A percentile compares a stretch with the other conserved stretches of the same genome.
Conservation (phyloP, 2,113 vertebrate genomes). For the Amphiprion ocellaris region DNA sequence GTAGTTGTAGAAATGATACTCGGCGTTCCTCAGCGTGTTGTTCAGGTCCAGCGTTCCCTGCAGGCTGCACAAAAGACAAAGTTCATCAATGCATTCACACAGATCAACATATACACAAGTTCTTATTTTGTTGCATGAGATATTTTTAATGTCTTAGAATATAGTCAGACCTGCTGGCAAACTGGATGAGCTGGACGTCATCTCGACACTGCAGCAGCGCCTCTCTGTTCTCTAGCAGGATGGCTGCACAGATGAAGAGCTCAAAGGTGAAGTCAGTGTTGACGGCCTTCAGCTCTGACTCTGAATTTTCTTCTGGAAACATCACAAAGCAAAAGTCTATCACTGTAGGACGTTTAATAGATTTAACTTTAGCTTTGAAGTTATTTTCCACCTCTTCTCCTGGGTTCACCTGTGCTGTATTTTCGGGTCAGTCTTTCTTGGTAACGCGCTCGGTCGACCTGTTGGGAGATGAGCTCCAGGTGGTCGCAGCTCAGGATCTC, state of each 20-base stretch:
- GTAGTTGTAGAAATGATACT: constrained; percentile 85
- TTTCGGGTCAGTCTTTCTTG: constrained; percentile 79
- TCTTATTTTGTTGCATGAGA: not conserved
- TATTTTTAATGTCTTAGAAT: not conserved
- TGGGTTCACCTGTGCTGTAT: constrained; percentile 71
- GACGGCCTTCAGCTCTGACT: constrained; percentile 67
- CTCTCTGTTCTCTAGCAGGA: constrained; percentile 83
- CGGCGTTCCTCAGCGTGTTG: constrained; percentile 82
- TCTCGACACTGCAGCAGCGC: constrained; percentile 79
- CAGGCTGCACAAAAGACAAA: constrained; percentile 70
- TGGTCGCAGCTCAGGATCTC: constrained; percentile 88
- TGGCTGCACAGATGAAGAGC: constrained; percentile 87
- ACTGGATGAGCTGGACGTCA: constrained; percentile 85
- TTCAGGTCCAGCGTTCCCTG: constrained; percentile 86
- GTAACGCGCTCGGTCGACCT: constrained; percentile 81
- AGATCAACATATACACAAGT: not conserved
- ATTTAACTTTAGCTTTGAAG: not conserved
- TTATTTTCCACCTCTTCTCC: not conserved
- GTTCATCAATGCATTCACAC: constrained; percentile 8
- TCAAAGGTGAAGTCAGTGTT: constrained; percentile 88
- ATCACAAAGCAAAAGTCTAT: constrained; percentile 11
- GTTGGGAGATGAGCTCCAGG: constrained; percentile 85
- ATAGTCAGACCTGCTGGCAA: constrained; percentile 80
- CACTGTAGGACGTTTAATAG: not conserved
- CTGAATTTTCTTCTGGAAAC: constrained; percentile 67